A percentile compares a stretch with the other conserved stretches of the same genome.
phyloP scores from a whole-genome alignment of 1,140 invertebrate species.

The Dufourea novaeangliae region DNA sequence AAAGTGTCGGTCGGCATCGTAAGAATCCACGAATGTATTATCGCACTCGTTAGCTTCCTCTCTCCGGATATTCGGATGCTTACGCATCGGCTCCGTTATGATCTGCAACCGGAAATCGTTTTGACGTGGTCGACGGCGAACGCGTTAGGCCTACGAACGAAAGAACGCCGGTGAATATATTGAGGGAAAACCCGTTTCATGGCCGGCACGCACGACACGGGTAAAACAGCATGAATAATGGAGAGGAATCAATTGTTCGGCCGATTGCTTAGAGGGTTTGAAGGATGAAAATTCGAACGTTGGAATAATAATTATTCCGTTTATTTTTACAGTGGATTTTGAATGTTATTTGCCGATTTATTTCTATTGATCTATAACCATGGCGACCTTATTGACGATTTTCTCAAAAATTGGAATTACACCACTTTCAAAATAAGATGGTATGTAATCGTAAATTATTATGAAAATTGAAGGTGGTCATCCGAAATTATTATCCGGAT shows the following conservation, averaged over 20 bases:
- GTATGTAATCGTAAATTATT: no score
- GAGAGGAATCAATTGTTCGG: slow-evolving; percentile 3
- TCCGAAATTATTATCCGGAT: no score
- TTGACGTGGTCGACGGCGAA: slow-evolving; percentile 18
- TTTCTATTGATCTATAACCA: no score
- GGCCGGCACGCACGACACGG: slow-evolving; percentile 8
- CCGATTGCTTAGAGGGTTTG: no score
- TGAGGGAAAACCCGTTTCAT: slow-evolving; percentile 32
- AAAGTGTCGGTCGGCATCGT: no score
- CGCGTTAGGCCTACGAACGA: slow-evolving; percentile 24
- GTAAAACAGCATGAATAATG: slow-evolving; percentile 43
- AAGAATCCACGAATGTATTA: neutral
- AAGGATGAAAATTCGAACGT: neutral
- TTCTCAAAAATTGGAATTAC: no score
- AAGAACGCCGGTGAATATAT: slow-evolving; percentile 28
- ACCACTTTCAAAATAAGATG: no score
- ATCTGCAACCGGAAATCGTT: slow-evolving; percentile 41
- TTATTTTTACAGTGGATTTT: no score
- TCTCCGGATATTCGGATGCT: slow-evolving; percentile 33
- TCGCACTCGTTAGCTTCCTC: neutral
- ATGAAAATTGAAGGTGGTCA: no score
- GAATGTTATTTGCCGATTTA: no score
- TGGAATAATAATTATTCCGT: slow-evolving; percentile 4
- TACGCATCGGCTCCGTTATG: slow-evolving; percentile 33
- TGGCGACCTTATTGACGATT: no score